Conservation (phyloP, 37 sponge, comb jelly and placozoan species). For the Eunapius fragilis region DNA sequence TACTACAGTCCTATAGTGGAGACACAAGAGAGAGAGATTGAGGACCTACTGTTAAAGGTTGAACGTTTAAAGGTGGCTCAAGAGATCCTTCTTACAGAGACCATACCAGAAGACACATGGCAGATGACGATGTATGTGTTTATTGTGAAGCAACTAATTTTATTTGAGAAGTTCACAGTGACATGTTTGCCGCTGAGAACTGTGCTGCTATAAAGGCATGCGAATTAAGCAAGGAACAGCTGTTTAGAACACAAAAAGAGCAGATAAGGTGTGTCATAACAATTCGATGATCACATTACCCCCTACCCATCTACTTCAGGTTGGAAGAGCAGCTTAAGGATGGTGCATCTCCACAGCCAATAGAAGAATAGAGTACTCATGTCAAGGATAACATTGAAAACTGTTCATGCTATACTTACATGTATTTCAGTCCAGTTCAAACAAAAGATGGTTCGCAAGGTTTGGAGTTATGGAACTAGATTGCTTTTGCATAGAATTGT, state of each 20-base stretch:
- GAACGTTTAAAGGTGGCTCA: not conserved
- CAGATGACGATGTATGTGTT: not conserved
- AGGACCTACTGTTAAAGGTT: not conserved
- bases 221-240: slow-evolving; percentile 7
- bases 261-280: not conserved
- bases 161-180: not conserved
- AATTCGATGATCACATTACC: not conserved
- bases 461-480: not conserved
- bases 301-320: not conserved
- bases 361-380: slow-evolving; percentile 3
- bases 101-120: slow-evolving; percentile 3
- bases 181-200: slow-evolving; percentile 31
- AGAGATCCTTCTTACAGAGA: not conserved
- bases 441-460: slow-evolving; percentile 18
- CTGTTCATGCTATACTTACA: not conserved
- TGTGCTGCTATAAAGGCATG: slow-evolving; percentile 2
- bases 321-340: not conserved
- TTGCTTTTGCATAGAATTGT: not conserved
- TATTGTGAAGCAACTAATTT: not conserved
- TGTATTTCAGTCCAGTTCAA: slow-evolving; percentile 7
- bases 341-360: not conserved
- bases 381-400: not conserved
- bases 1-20: not conserved
- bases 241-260: not conserved
- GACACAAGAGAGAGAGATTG: no score